Base-by-base conservation (phyloP, 2,888 invertebrate genomes). In the Tribolium freemani region DNA sequence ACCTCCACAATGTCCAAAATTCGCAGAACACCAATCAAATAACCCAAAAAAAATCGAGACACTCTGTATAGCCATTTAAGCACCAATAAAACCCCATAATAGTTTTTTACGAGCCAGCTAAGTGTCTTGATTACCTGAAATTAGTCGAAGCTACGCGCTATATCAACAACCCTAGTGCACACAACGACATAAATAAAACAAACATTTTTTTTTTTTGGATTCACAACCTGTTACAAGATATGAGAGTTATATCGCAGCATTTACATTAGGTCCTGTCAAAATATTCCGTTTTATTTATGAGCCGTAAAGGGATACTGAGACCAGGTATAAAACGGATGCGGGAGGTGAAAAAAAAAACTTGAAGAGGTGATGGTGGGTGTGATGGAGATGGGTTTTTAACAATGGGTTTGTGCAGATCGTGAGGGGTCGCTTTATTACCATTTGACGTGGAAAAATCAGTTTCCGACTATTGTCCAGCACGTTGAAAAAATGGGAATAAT, bases 211-310 rank as follows among this genome's bases (percentile, higher is more conserved):
- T 61, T 60, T 21, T 13, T 16, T 16, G 16, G 2, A 16, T 16
- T 11, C 48, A 38, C 63, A 54, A 71, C 71, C 71, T 72, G 71
- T 72, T 71, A 60, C 46, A 20, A 58, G 58, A 71, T 71, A 71
- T 66, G 60, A 71, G 71, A 67, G 46, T 71, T 72, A 72, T 72
- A 71, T 54, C 67, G 61, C 64, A 31, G 51, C 72, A 64, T 66
- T 71, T 69, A 71, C 67, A 67, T 75, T 70, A 67, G 68, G 70
- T 50, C 56, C 72, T 72, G 75, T 75, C 75, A 75, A 75, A 75
- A 72, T 58, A 73, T 71, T 72, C 69, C 26, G 61, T 54, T 60
- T 72, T 73, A 75, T 75, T 75, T 75, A 75, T 75, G 75, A 61
- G 69, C 56, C 60, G 64, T 74, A 75, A 73, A 73, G 72, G 73